These are phyloP conservation scores for Cygnus atratus DNA, from an alignment of 2,113 vertebrate species.

Conservation along the genomic window DNA sequence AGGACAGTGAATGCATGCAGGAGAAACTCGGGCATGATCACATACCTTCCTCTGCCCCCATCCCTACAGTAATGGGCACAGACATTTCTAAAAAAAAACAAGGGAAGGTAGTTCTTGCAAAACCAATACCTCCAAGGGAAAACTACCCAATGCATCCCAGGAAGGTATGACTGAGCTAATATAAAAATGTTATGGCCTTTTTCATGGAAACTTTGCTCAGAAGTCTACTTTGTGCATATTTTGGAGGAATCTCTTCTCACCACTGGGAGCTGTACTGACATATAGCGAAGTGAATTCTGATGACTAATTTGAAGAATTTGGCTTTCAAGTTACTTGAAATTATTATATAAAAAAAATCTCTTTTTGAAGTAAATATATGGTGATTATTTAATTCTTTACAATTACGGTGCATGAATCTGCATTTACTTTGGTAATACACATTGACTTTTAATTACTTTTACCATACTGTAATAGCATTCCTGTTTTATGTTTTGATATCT, in stretches of 20 bases:
- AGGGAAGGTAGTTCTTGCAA: not conserved
- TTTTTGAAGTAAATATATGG: not conserved
- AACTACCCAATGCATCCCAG: not conserved
- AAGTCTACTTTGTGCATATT: not conserved
- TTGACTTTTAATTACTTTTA: not conserved
- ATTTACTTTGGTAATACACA: not conserved
- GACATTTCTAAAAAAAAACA: not conserved
- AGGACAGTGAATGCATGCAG: not conserved
- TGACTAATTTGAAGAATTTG: not conserved
- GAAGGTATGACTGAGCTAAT: not conserved
- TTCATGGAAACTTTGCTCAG: not conserved
- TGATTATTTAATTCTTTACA: not conserved
- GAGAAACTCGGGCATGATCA: not conserved
- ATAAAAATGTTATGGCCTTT: not conserved
- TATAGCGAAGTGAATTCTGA: not conserved
- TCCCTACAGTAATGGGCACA: accelerated
- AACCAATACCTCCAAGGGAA: not conserved
- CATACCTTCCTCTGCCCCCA: accelerated
- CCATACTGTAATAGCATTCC: not conserved
- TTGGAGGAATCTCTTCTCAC: not conserved
- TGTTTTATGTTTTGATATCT: not conserved
- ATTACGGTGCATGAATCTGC: not conserved
- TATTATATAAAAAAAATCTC: not conserved
- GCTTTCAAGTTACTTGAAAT: not conserved
- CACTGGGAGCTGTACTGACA: not conserved